Evolutionary conservation across 2,888 invertebrate species (phyloP), one percentile per base, ranked within the genome.

Genomic region (Dermolepida albohirtum): DNA sequence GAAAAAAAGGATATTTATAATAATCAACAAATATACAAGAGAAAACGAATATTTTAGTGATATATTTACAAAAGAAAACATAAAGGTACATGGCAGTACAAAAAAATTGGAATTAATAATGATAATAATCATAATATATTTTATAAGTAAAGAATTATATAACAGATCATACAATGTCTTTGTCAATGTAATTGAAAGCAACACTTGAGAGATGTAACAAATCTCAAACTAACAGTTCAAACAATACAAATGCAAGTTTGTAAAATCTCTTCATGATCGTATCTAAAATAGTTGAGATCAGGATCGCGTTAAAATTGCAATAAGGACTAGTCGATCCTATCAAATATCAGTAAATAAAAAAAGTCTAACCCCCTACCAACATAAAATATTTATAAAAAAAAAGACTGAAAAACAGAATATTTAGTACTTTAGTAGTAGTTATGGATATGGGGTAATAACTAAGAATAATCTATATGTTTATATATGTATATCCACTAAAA

Each of bases 301-400:
- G 72, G 52, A 67, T 65, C 72, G 68, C 52, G 64, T 55, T 66
- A 66, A 70, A 67, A 62, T 66, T 54, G 34, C 17, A 47, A 47
- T 67, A 52, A 65, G 71, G 76, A 77, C 75, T 76, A 76, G 76
- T 71, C 69, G 72, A 71, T 75, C 71, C 73, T 73, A 69, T 75
- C 71, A 72, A 73, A 75, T 71, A 70, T 70, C 71, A 71, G 67
- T 65, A 71, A 72, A 51, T 54, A 69, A 67, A 22, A 71, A 55
- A 43, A 69, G 66, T 41, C 70, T 68, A 71, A 64, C 72, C 71
- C 73, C 66, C 69, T 74, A 72, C 72, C 75, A 59, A 69, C 67
- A n/a, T n/a, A 63, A 67, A 73, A 34, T 12, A 50, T 43, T 17
- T 59, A 12, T n/a, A n/a, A n/a, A n/a, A 22, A n/a, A 57, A 59